These are phyloP conservation scores for Bucco capensis DNA, from an alignment of 2,113 vertebrate genomes.

Conservation along the genomic window DNA sequence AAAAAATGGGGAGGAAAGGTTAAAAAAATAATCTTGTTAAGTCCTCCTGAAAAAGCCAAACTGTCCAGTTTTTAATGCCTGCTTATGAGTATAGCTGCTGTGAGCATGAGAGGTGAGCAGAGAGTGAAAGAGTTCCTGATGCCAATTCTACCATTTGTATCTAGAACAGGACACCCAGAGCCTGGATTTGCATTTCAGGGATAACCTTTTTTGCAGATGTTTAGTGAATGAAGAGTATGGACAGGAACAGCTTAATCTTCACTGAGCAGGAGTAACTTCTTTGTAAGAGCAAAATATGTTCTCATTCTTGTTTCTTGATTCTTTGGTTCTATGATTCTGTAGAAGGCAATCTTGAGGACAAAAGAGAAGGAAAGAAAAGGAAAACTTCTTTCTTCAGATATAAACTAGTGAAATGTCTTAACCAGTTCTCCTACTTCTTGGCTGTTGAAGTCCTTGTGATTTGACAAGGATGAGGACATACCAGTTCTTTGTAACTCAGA, in stretches of 20 bases:
- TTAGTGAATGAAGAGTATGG: neutral
- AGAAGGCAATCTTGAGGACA: neutral
- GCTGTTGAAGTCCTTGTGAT: neutral
- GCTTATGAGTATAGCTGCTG: neutral
- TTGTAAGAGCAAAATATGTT: neutral
- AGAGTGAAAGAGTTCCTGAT: neutral
- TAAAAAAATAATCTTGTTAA: neutral
- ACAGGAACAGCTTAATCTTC: neutral
- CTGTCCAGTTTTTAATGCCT: neutral
- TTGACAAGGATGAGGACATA: neutral
- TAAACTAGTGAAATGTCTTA: neutral
- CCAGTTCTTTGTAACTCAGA: neutral
- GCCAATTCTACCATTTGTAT: neutral
- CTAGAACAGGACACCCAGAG: neutral
- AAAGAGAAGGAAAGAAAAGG: neutral
- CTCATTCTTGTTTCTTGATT: too few relatives aligned
- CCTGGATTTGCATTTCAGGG: neutral
- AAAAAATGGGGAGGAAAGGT: neutral
- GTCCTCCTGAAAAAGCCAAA: neutral
- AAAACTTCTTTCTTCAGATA: neutral
- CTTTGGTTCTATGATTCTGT: too few relatives aligned
- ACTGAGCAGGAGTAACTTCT: neutral
- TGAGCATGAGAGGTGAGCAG: neutral
- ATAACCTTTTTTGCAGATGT: neutral
- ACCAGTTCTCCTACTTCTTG: neutral